These are phyloP conservation scores for Gavialis gangeticus DNA, from an alignment of 2,113 vertebrate species.

Conservation along the genomic window DNA sequence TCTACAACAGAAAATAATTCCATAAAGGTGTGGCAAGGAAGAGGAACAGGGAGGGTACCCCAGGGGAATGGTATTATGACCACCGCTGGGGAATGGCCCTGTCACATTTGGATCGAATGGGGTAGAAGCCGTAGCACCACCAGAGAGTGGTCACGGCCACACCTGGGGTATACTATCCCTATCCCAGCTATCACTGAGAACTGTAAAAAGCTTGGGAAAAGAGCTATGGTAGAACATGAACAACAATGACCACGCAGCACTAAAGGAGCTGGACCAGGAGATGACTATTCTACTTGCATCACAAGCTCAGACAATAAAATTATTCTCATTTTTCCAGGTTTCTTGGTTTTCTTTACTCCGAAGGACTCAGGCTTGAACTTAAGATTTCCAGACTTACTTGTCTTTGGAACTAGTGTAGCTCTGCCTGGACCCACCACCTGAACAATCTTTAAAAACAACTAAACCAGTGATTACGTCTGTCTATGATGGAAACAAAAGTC, in stretches of 20 bases:
- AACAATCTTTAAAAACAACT: neutral
- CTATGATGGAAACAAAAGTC: neutral
- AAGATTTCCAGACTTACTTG: slow-evolving; percentile 15
- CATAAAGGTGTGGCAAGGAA: no score
- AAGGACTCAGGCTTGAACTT: neutral
- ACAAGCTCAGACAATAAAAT: neutral
- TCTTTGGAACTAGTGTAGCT: neutral
- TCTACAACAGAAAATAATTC: no score
- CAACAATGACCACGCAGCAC: neutral
- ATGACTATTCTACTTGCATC: neutral
- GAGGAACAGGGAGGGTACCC: no score
- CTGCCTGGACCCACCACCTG: neutral
- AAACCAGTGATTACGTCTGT: neutral
- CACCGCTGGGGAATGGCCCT: no score
- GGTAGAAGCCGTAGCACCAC: no score
- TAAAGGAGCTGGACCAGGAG: neutral
- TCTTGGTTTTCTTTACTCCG: neutral
- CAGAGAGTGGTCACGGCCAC: no score
- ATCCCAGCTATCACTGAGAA: neutral
- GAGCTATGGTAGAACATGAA: slow-evolving; percentile 1
- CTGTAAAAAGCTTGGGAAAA: slow-evolving; percentile 22
- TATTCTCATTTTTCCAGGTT: neutral
- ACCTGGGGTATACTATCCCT: neutral
- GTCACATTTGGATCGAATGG: no score
- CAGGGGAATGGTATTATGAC: no score